Conservation (phyloP, 2,113 vertebrate genomes). For the Syngnathoides biaculeatus region DNA sequence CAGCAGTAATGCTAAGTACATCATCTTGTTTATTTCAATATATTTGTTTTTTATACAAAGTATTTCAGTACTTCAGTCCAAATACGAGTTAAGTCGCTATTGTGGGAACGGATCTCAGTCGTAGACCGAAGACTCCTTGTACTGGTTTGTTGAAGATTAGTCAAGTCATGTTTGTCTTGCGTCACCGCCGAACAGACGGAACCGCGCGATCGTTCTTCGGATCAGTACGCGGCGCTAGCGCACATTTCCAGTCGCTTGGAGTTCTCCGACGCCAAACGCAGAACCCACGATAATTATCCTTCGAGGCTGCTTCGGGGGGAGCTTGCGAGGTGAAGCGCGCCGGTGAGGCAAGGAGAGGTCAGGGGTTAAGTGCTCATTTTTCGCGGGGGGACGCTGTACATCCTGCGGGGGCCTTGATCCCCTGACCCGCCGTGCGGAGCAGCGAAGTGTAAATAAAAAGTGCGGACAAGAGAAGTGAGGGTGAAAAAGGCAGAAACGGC, state of each 20-base stretch:
- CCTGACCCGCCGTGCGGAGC: slow-evolving; percentile 57
- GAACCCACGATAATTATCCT: background rate
- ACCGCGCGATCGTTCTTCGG: too few relatives aligned
- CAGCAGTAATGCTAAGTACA: too few relatives aligned
- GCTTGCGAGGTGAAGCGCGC: slow-evolving; percentile 17
- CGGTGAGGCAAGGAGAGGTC: slow-evolving; percentile 18
- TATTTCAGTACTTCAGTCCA: too few relatives aligned
- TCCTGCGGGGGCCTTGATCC: slow-evolving; percentile 60
- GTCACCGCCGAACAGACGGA: too few relatives aligned
- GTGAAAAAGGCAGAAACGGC: slow-evolving; percentile 58
- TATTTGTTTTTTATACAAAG: too few relatives aligned
- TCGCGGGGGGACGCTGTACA: slow-evolving; percentile 48
- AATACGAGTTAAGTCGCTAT: too few relatives aligned
- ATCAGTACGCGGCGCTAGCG: too few relatives aligned
- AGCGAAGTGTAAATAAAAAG: slow-evolving; percentile 29
- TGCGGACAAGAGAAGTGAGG: slow-evolving; percentile 33
- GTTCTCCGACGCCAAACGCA: background rate
- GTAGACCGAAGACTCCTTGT: too few relatives aligned
- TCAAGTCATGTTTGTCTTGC: too few relatives aligned
- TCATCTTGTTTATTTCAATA: too few relatives aligned
- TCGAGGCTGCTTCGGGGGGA: slow-evolving; percentile 9
- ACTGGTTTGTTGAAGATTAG: too few relatives aligned
- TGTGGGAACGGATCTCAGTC: too few relatives aligned
- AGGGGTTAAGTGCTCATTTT: slow-evolving; percentile 66
- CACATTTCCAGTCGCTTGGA: background rate